Base-by-base conservation (phyloP, 2,888 invertebrate species). In the Sclerodermus sp. region DNA sequence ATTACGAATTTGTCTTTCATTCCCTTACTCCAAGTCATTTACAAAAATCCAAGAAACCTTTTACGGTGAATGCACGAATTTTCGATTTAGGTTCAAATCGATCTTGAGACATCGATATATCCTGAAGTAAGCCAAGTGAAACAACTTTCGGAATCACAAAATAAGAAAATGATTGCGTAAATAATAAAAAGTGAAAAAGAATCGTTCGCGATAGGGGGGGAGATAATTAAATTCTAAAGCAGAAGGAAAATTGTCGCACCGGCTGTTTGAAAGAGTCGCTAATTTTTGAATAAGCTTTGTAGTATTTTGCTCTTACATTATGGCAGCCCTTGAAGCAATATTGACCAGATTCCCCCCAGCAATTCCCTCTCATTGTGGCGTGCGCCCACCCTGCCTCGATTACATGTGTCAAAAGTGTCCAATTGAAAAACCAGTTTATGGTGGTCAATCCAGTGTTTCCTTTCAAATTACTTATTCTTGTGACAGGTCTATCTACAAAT, bases 391-490 rank as follows among this genome's bases (percentile, higher is more conserved):
- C 5, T 45, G 51, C 37, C 53, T 53, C 17, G 57, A 60, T 45
- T 17, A 49, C 13, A 45, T 51, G 18, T 60, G 63, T 34, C 51
- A 59, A 44, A 53, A 58, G 12, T 60, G 68, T 51, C 52, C 57
- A 38, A 45, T 49, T 47, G 51, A 54, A 37, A 49, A 47, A 45
- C 49, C 53, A 46, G 16, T 55, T 36, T 48, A 46, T 44, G 53
- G 45, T 13, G 63, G 59, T 43, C 46, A 56, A 23, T 54, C 63
- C 10, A 39, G 49, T 31, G 64, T 70, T 51, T 58, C 54, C 39
- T 68, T 61, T 51, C 63, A 66, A 45, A 53, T 65, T 46, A 65
- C 64, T 34, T 67, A 60, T 49, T 59, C 60, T n/a, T 58, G 66
- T 51, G 55, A 70, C 52, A 66, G 67, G 68, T 71, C 64, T 15